Evolutionary conservation across 1,140 invertebrate genomes (phyloP), one percentile per base, ranked within the genome.

Genomic region (Drosophila paulistorum): DNA sequence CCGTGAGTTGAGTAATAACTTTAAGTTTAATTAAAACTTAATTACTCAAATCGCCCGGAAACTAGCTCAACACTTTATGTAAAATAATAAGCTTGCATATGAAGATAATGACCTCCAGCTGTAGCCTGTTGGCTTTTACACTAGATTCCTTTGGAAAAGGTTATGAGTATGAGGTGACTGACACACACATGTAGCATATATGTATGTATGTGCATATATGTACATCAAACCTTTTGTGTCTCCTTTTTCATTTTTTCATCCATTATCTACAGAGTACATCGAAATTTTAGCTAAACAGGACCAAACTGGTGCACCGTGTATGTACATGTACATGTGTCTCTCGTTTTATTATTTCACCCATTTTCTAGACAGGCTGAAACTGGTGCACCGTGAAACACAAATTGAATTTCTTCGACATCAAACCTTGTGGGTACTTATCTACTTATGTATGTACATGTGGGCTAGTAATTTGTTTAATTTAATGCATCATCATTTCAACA

Each of bases 11-110:
- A 82, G 65, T 75, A 79, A 87, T 87, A 51, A 68, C 79, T 79
- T 79, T 67, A 86, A 87, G 83, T 89, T 83, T 79, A 84, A 78
- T 74, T 83, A 71, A 79, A 77, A 87, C 83, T 79, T 83, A 86
- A 87, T 86, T 86, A 51, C 45, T 51, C 45, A 81, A 72, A 60
- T 48, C 68, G 65, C 73, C 68, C 66, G 54, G 3, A 20, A 23
- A 51, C 65, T 61, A 58, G 65, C 41, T 23, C 45, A 63, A 30
- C 67, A 55, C 74, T 77, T 79, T 86, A 76, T 77, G 79, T 64
- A 79, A 79, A 57, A 23, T 71, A 77, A 87, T 82, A 86, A 73
- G 65, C 71, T 79, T 86, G 74, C 69, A 63, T 41, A 68, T 65
- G 54, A 51, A 65, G 55, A 75, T 59, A 63, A 69, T 63, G 61